Conservation (phyloP, 1,140 invertebrate species). For the Phenacoccus solenopsis region DNA sequence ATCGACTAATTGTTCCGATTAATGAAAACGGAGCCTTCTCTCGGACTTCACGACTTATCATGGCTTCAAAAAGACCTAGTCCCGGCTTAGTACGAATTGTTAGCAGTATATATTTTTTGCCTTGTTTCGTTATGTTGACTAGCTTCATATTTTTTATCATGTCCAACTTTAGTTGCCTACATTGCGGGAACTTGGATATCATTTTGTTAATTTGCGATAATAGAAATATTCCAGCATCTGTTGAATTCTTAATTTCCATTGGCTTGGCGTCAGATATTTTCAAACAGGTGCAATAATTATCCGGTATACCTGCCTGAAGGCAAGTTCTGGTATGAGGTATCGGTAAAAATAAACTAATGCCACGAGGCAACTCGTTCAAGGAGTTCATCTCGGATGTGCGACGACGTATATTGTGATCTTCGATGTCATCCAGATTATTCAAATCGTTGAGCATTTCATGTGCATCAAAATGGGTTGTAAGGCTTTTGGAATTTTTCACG, state of each 20-base stretch:
- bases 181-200: background rate
- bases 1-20: background rate
- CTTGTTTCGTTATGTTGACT: background rate
- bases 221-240: slow-evolving; percentile 36
- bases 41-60: background rate
- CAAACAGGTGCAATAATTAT: slow-evolving; percentile 37
- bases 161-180: slow-evolving; percentile 56
- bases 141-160: background rate
- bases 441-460: slow-evolving; percentile 50
- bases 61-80: background rate
- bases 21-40: background rate
- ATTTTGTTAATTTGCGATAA: no score
- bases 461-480: slow-evolving; percentile 72
- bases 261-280: background rate
- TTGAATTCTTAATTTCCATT: background rate
- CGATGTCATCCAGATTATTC: slow-evolving; percentile 26
- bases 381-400: slow-evolving; percentile 46
- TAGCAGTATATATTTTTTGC: background rate
- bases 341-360: background rate
- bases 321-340: slow-evolving; percentile 33
- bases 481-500: slow-evolving; percentile 50
- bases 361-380: slow-evolving; percentile 24
- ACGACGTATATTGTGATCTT: slow-evolving; percentile 37
- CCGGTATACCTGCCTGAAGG: slow-evolving; percentile 34
- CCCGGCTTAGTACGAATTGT: background rate